Percentiles rank a stretch among this genome's conserved stretches.
Conservation (phyloP, 2,113 vertebrate genomes). For the Planiliza haematocheilus region DNA sequence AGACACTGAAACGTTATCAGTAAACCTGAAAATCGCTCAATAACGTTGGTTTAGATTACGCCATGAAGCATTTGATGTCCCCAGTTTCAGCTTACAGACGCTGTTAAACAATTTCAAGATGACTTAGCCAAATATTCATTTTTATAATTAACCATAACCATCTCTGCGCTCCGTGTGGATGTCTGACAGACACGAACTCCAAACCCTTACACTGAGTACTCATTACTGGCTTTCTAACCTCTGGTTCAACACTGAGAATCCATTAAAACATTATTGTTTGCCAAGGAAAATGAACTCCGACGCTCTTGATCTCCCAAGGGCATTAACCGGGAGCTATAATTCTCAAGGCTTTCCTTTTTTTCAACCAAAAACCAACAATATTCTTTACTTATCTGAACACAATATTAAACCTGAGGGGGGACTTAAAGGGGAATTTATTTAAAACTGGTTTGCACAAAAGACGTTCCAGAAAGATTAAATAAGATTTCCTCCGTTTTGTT, state of each 20-base stretch:
- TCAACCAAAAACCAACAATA: no score
- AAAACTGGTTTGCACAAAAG: background rate
- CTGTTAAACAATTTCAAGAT: conserved; percentile 32
- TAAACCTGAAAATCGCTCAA: background rate
- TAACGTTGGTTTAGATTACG: background rate
- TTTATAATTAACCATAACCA: conserved; percentile 47
- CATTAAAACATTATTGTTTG: conserved; percentile 18
- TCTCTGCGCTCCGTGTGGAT: conserved; percentile 36
- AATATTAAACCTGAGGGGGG: background rate
- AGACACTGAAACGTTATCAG: background rate
- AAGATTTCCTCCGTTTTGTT: background rate
- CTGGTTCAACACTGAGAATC: conserved; percentile 15
- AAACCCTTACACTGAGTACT: background rate
- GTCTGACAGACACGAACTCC: conserved; percentile 14
- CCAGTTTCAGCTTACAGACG: conserved; percentile 1
- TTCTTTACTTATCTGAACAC: background rate
- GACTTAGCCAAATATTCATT: conserved; percentile 19
- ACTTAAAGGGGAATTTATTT: background rate
- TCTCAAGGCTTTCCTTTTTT: no score
- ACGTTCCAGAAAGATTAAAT: background rate
- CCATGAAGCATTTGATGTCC: background rate
- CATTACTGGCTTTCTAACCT: conserved; percentile 29
- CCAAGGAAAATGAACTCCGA: conserved; percentile 24
- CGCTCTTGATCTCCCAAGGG: background rate
- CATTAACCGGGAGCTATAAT: background rate